Conservation (phyloP, 1,140 invertebrate genomes). For the Drosophila ironensis region DNA sequence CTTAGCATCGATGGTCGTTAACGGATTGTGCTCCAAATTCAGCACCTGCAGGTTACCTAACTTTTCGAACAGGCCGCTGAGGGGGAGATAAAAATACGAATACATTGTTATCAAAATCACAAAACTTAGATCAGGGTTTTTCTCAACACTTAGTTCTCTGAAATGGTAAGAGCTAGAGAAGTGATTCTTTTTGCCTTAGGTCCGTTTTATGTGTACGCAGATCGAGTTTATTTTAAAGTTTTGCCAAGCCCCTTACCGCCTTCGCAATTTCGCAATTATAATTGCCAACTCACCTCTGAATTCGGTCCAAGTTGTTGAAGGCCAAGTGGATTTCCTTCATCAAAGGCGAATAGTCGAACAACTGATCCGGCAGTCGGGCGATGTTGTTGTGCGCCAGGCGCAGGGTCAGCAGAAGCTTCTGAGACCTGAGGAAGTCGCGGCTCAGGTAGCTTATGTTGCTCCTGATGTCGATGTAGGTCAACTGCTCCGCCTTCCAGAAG, state of each 20-base stretch:
- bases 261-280: no score
- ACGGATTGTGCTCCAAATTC: constrained; percentile 66
- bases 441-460: constrained; percentile 68
- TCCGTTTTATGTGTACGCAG: no score
- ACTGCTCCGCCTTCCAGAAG: constrained; percentile 62
- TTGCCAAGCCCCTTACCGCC: no score
- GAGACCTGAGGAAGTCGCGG: constrained; percentile 54
- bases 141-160: no score
- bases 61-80: constrained; percentile 60
- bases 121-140: no score
- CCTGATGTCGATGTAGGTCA: constrained; percentile 56
- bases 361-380: constrained; percentile 53
- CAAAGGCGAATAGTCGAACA: constrained; percentile 49
- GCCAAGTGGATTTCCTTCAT: constrained; percentile 59
- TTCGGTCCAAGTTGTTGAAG: constrained; percentile 61
- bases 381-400: constrained; percentile 58
- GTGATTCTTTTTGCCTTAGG: no score
- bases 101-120: background rate
- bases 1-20: constrained; percentile 60
- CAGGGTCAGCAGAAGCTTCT: constrained; percentile 46
- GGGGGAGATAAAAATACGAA: background rate
- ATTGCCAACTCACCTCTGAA: constrained; percentile 43
- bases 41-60: constrained; percentile 53
- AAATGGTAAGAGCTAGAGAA: no score
- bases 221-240: no score